Base-by-base conservation (phyloP, 1,140 invertebrate genomes). In the Neocloeon triangulifer region DNA sequence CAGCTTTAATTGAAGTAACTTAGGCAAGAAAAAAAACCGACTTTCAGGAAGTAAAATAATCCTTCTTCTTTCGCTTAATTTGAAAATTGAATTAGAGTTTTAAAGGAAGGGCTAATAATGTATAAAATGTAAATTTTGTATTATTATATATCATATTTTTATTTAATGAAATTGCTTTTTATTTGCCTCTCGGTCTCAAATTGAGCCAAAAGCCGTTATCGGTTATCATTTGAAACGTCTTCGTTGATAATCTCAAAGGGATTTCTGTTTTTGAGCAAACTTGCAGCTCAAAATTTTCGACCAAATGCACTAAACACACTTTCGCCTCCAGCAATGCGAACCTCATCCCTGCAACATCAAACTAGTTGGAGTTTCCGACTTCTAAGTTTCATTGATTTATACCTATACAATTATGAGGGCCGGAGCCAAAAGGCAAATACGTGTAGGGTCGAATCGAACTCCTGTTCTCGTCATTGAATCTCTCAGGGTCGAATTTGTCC, bases 351-450 rank as follows among this genome's bases (percentile, higher is more conserved):
- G 22, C 9, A 9, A 9, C 9, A 9, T 23, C 22, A 23, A n/a
- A 9, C 9, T 9, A n/a, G 22, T 9, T 9, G 22, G 22, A 23
- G n/a, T n/a, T n/a, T n/a, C n/a, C n/a, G n/a, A n/a, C n/a, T n/a
- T n/a, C n/a, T n/a, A n/a, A n/a, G n/a, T n/a, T 12, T 33, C 19
- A 7, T 32, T 15, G 5, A 23, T 9, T 23, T 23, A 20, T 29
- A 59, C 63, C 63, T 25, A 66, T 63, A 38, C 64, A 66, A 40
- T 61, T 63, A 27, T 64, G 41, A 1, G 56, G 52, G 14, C 64
- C 64, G 19, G 53, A 56, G 9, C 61, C 62, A 44, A 67, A 67
- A 6, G 64, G 60, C 25, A 65, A 36, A 39, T 55, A 66, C 4
- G 48, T 47, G 37, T 40, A 50, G 1, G 52, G 48, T 25, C 49